phyloP scores from a whole-genome alignment of 1,140 invertebrate species.

The Branchinecta lindahli region DNA sequence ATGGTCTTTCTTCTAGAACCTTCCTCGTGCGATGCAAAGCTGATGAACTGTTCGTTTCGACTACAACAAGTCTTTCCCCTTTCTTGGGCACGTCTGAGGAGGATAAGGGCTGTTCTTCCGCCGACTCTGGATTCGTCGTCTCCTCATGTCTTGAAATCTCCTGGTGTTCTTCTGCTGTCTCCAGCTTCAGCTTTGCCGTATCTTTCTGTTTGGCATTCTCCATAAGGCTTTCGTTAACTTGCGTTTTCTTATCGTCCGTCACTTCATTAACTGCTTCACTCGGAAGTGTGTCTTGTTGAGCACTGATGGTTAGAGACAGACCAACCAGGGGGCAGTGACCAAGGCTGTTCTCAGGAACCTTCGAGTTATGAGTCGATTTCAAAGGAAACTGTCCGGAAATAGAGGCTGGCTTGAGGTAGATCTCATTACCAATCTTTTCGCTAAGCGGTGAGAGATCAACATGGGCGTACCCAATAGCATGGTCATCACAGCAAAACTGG shows the following conservation, averaged over 20 bases:
- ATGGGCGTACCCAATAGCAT: neutral
- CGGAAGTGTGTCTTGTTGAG: neutral
- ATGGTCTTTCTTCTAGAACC: neutral
- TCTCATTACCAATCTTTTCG: neutral
- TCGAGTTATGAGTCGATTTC: neutral
- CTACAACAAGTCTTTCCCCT: too few relatives aligned
- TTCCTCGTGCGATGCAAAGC: neutral
- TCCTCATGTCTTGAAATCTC: too few relatives aligned
- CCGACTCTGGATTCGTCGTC: too few relatives aligned
- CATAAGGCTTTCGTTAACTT: too few relatives aligned
- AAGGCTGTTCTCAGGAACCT: neutral
- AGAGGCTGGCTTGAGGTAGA: neutral
- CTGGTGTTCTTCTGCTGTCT: too few relatives aligned
- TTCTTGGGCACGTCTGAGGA: too few relatives aligned
- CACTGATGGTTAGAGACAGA: neutral
- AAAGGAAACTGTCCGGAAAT: constrained; percentile 2
- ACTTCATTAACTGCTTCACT: neutral
- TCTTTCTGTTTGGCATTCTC: too few relatives aligned
- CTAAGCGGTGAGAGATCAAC: neutral
- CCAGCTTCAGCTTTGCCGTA: too few relatives aligned
- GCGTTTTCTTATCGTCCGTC: too few relatives aligned
- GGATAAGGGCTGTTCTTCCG: too few relatives aligned
- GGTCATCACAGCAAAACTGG: neutral
- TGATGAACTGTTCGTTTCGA: too few relatives aligned
- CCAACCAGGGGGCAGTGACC: neutral